Evolutionary conservation across 2,888 invertebrate genomes (phyloP).

Genomic region (Plebejus melissa): DNA sequence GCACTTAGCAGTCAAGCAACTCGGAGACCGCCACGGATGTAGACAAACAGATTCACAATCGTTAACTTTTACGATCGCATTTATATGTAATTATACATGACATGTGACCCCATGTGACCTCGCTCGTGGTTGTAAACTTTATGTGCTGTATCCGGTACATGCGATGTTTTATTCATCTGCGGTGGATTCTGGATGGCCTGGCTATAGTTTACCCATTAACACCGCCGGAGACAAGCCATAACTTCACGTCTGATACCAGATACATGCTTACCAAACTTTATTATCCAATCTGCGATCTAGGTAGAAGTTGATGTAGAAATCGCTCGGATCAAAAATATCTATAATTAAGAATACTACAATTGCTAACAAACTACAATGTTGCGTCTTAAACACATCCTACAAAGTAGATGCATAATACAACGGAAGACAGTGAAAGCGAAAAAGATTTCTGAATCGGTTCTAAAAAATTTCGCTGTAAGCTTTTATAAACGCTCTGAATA

Average conservation of each 20-base stretch:
- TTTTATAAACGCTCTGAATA: too few relatives aligned
- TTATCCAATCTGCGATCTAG: not conserved
- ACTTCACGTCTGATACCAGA: not conserved
- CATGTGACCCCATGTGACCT: slow-evolving; percentile 1
- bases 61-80: slow-evolving; percentile 8
- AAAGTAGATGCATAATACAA: too few relatives aligned
- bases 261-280: not conserved
- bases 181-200: not conserved
- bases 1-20: not conserved
- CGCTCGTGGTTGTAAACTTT: not conserved
- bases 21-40: not conserved
- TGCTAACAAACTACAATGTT: too few relatives aligned
- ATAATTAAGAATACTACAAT: too few relatives aligned
- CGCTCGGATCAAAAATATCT: too few relatives aligned
- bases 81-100: slow-evolving; percentile 6
- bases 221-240: not conserved
- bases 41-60: not conserved
- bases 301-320: too few relatives aligned
- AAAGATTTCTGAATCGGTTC: too few relatives aligned
- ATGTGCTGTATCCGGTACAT: not conserved
- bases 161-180: not conserved
- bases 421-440: too few relatives aligned
- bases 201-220: not conserved
- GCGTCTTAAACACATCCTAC: too few relatives aligned
- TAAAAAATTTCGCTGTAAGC: too few relatives aligned